Percentiles rank a stretch among this genome's conserved stretches.
Conservation (phyloP, 2,113 vertebrate species). For the Vombatus ursinus region DNA sequence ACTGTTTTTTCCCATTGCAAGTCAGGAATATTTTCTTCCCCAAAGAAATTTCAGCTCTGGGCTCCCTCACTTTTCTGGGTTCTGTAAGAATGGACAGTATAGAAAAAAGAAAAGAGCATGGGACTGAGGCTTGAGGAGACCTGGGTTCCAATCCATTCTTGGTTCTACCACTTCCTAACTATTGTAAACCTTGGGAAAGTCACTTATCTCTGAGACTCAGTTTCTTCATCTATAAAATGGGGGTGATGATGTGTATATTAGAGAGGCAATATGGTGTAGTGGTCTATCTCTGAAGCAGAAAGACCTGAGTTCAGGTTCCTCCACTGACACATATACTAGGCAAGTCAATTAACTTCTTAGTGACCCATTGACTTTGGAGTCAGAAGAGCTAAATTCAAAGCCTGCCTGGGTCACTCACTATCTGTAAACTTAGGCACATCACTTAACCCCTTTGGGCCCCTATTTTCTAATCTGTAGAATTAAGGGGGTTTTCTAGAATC, state of each 20-base stretch:
- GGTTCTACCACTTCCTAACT: background rate
- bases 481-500: background rate
- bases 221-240: background rate
- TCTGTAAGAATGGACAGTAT: background rate
- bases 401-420: background rate
- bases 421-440: background rate
- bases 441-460: background rate
- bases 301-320: background rate
- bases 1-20: background rate
- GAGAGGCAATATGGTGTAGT: no score
- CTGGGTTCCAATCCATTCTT: no score
- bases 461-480: background rate
- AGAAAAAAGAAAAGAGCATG: no score
- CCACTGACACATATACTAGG: background rate
- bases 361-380: background rate
- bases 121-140: background rate
- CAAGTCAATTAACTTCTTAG: background rate
- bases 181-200: background rate
- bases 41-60: background rate
- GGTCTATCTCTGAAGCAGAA: no score
- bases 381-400: background rate
- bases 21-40: background rate
- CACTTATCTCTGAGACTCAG: background rate
- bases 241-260: no score
- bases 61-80: background rate